Evolutionary conservation across 2,888 invertebrate species (phyloP), one percentile per base, ranked within the genome.

Genomic region (Pimpla rufipes): DNA sequence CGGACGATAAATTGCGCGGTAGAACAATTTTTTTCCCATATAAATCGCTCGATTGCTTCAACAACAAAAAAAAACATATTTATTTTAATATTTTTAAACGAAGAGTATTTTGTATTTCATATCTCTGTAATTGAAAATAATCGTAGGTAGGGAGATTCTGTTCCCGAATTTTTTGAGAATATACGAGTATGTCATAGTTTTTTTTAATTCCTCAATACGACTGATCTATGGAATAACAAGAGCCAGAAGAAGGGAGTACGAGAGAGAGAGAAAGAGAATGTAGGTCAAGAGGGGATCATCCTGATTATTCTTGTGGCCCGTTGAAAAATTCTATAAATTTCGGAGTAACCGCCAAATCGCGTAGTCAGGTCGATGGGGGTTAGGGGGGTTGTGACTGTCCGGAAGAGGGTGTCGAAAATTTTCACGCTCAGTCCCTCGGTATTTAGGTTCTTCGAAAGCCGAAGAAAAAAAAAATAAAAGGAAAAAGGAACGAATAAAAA

Each of bases 261-360:
- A 35, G 57, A 35, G 35, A 35, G n/a, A 59, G 35, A 16, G n/a
- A 42, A 21, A 47, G n/a, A n/a, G 16, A 13, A 37, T 37, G n/a
- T 37, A 64, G 62, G 37, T 29, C 8, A 13, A 59, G 35, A 2
- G n/a, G n/a, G n/a, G 13, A 59, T 45, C 21, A 40, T 42, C 21
- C 23, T 59, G 18, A 64, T 71, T 59, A 37, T 62, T 62, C 10
- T 35, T 5, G 67, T 67, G 52, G 59, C 55, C 35, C 79, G 83
- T 83, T 83, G 73, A 80, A 83, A 83, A 80, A 80, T 83, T 83
- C 79, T 77, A 83, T 83, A 80, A 83, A 83, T 83, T 83, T 83
- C 80, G 73, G 73, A 83, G 79, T 79, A 73, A 77, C 40, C 76
- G 59, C 29, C 42, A 18, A 7, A 23, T 8, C 13, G 13, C 0